A percentile compares a stretch with the other conserved stretches of the same genome.
Conservation (phyloP, 2,888 invertebrate species). For the Drosophila incognita region DNA sequence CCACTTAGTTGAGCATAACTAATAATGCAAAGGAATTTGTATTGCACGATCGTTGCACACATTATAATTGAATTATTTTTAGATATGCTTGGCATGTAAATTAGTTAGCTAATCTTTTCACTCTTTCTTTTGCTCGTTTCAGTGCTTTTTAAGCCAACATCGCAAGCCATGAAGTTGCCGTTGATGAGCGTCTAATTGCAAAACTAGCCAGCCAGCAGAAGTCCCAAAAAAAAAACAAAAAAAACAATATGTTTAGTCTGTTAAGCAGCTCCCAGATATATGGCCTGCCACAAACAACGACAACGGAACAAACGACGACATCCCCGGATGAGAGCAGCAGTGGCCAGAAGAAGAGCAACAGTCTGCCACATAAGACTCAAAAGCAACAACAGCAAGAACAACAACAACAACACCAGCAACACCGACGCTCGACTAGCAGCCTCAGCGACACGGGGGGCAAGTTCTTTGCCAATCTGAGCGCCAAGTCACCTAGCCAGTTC, state of each 20-base stretch:
- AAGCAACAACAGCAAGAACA: slow-evolving; percentile 33
- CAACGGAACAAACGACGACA: slow-evolving; percentile 35
- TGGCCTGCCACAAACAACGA: slow-evolving; percentile 76
- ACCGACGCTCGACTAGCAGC: slow-evolving; percentile 63
- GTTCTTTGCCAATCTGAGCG: slow-evolving; percentile 72
- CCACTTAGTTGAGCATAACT: slow-evolving; percentile 8
- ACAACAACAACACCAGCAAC: slow-evolving; percentile 28
- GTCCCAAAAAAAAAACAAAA: not conserved
- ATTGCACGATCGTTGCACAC: slow-evolving; percentile 26
- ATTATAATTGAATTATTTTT: slow-evolving; percentile 29
- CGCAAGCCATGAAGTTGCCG: slow-evolving; percentile 47
- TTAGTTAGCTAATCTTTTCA: slow-evolving; percentile 25
- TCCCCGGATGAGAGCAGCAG: slow-evolving; percentile 34
- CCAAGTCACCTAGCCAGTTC: slow-evolving; percentile 81
- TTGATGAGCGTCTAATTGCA: slow-evolving; percentile 27
- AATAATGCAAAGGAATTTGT: slow-evolving; percentile 26
- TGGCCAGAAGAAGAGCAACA: slow-evolving; percentile 67
- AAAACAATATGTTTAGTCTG: slow-evolving; percentile 81
- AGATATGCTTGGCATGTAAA: not conserved
- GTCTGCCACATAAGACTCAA: slow-evolving; percentile 57
- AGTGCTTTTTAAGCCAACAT: slow-evolving; percentile 40
- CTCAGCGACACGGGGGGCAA: slow-evolving; percentile 63
- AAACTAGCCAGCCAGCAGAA: slow-evolving; percentile 44
- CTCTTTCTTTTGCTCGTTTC: slow-evolving; percentile 19
- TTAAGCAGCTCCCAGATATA: slow-evolving; percentile 83